A percentile compares a stretch with the other conserved stretches of the same genome.
Conservation (phyloP, 2,113 vertebrate species). For the Paraplagusia blochii region DNA sequence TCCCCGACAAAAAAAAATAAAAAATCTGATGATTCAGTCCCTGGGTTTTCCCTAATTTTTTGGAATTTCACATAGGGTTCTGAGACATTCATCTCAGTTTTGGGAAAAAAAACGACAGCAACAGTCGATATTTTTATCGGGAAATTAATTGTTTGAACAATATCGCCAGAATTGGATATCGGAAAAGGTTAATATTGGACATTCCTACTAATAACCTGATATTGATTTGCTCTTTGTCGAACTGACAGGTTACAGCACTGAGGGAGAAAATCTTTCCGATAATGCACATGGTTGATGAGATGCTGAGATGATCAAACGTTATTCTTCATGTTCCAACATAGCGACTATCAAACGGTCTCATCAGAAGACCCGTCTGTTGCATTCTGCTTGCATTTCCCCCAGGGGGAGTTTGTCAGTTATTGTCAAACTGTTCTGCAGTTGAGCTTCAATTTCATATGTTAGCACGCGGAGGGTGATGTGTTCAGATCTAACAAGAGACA, state of each 20-base stretch:
- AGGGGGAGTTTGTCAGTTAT: constrained; percentile 5
- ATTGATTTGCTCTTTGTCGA: not conserved
- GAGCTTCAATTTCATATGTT: constrained; percentile 27
- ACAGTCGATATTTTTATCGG: no score
- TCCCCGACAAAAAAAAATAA: no score
- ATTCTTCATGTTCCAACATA: not conserved
- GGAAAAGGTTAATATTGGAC: no score
- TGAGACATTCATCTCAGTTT: no score
- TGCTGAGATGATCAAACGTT: not conserved
- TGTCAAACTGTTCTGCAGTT: constrained; percentile 22
- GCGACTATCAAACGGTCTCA: constrained; percentile 4
- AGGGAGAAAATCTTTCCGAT: not conserved
- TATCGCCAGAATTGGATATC: no score
- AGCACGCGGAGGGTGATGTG: constrained; percentile 12
- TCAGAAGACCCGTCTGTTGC: constrained; percentile 27
- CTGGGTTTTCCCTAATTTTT: no score
- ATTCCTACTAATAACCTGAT: no score
- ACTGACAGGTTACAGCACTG: not conserved
- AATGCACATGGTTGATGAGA: not conserved
- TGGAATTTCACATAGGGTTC: no score
- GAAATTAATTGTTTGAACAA: no score
- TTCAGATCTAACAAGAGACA: constrained; percentile 23
- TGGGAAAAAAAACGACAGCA: no score
- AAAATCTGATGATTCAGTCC: no score
- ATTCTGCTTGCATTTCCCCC: constrained; percentile 17